phyloP scores from a whole-genome alignment of 2,888 invertebrate genomes.

The Cataglyphis cursor region DNA sequence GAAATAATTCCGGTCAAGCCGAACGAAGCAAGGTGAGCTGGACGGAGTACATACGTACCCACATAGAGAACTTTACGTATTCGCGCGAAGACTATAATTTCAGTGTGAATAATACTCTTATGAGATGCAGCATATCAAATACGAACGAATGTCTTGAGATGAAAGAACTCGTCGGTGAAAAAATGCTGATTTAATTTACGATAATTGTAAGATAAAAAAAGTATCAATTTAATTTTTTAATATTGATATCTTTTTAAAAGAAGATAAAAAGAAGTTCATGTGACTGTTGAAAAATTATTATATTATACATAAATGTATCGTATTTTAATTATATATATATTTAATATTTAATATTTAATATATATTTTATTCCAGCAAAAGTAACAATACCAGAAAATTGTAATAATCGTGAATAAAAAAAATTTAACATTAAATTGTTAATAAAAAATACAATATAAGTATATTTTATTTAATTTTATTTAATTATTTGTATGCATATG shows the following conservation, averaged over 20 bases:
- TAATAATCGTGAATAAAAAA: too few species aligned
- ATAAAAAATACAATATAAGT: too few species aligned
- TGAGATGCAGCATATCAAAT: background rate
- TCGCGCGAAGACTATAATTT: slow-evolving; percentile 30
- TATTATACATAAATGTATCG: too few species aligned
- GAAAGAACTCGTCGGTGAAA: background rate
- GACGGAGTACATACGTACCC: slow-evolving; percentile 3
- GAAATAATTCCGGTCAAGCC: slow-evolving; percentile 68
- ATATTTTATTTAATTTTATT: too few species aligned
- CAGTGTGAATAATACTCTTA: slow-evolving; percentile 7
- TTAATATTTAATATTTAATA: too few species aligned
- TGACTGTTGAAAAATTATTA: too few species aligned
- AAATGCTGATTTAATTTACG: background rate
- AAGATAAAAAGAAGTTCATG: background rate
- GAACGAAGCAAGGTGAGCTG: slow-evolving; percentile 58
- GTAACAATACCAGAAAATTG: too few species aligned
- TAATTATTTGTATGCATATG: too few species aligned
- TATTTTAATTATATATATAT: too few species aligned
- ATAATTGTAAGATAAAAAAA: background rate
- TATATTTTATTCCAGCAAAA: too few species aligned
- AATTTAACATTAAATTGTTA: too few species aligned
- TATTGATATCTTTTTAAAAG: background rate
- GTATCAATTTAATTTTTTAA: background rate
- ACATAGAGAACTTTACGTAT: slow-evolving; percentile 24
- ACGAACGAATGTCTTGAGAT: background rate